Base-by-base conservation (phyloP, 2,888 invertebrate species). In the Tiliacea aurago region DNA sequence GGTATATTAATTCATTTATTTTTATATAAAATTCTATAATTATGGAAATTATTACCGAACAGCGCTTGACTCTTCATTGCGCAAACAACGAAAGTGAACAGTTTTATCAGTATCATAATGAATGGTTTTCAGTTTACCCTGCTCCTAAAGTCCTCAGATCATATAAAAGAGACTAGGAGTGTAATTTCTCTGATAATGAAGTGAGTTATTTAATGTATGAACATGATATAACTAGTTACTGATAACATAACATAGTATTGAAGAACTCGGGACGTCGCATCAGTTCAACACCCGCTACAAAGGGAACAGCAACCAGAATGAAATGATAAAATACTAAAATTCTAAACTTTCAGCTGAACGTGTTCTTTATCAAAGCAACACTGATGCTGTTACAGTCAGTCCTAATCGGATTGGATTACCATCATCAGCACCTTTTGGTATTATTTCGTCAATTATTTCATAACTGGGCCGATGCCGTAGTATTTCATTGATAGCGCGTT, bases 401-500 rank as follows among this genome's bases (percentile, higher is more conserved):
- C 13, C 33, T 71, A 81, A 77, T 66, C 79, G 58, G 69, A 78
- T 65, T 75, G 67, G 76, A 80, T 84, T 85, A 75, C 79, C n/a
- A 51, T 81, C 78, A 79, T 78, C 79, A 71, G 77, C 78, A 77
- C 72, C 70, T 72, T 84, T 83, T 70, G 68, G 70, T 70, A 71
- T 84, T 68, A 78, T 82, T 81, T 80, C 76, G 80, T 63, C 66
- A 77, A 85, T 77, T 61, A 78, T 73, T 74, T 74, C 67, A 80
- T 87, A 89, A 88, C 89, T 87, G 88, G 89, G 85, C 84, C 88
- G 87, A 80, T 88, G 86, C 82, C 88, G 85, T 84, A 87, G 86
- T 83, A 84, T 86, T 85, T 89, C 84, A 86, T 86, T 88, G 87
- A 87, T 87, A 87, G 84, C 85, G 84, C 82, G 85, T 86, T 87